Evolutionary conservation across 2,797 vertebrate genomes (phyloP).

Genomic region (Calcarius lapponicus): DNA sequence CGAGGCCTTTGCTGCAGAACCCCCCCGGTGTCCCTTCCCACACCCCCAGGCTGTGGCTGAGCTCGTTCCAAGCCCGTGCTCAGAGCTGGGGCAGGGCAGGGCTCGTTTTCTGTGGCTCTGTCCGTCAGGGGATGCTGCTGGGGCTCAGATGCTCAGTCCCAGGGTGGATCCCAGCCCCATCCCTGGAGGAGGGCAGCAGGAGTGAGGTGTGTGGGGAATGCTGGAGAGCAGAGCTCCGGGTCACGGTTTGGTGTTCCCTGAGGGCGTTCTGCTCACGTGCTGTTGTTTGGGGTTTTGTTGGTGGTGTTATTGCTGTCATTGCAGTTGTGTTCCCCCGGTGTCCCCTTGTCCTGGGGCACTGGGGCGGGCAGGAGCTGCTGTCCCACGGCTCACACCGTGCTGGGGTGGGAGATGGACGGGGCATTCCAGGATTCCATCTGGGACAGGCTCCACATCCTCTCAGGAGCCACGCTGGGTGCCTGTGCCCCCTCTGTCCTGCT

Average conservation of each 20-base stretch:
- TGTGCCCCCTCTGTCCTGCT: too few relatives aligned
- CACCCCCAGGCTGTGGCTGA: background rate
- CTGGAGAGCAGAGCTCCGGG: background rate
- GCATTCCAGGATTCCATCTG: background rate
- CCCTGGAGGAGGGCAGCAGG: background rate
- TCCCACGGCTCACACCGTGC: rapidly evolving
- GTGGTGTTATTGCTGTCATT: background rate
- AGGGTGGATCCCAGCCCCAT: background rate
- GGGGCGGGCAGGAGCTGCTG: background rate
- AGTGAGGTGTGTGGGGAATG: rapidly evolving
- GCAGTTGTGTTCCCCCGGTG: rapidly evolving
- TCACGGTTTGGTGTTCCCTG: background rate
- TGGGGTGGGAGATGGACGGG: background rate
- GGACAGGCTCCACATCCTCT: rapidly evolving
- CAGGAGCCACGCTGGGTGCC: rapidly evolving
- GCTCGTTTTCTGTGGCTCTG: rapidly evolving
- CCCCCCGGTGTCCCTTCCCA: background rate
- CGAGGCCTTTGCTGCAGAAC: background rate
- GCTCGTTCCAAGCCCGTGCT: background rate
- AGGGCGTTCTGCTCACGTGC: rapidly evolving
- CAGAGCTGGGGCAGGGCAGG: background rate
- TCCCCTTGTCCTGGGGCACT: background rate
- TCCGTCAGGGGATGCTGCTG: rapidly evolving
- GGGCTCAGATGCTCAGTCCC: rapidly evolving
- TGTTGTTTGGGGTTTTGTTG: rapidly evolving